A percentile compares a stretch with the other conserved stretches of the same genome.
Evolutionary conservation across 1,140 invertebrate species (phyloP).

Genomic region (Diorhabda elongata): DNA sequence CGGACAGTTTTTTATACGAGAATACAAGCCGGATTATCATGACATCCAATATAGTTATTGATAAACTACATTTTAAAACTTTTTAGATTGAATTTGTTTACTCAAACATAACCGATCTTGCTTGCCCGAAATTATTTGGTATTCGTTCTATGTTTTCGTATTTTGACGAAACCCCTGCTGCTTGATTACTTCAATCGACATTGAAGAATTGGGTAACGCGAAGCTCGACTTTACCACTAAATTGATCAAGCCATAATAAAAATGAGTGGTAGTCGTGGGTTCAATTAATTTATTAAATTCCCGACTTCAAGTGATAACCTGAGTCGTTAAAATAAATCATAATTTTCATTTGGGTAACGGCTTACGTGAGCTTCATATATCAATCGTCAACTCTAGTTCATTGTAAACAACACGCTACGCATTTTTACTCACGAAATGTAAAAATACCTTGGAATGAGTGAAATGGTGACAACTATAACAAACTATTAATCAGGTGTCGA

Average conservation of each 20-base stretch:
- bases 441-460: too few species aligned
- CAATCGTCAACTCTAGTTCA: constrained; percentile 5
- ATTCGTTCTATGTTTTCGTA: too few species aligned
- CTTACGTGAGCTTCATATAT: constrained; percentile 15
- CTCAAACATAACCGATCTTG: too few species aligned
- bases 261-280: constrained; percentile 1
- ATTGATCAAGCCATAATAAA: background rate
- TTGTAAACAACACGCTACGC: background rate
- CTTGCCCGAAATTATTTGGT: too few species aligned
- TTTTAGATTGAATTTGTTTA: too few species aligned
- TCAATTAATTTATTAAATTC: constrained; percentile 19
- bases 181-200: background rate
- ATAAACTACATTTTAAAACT: too few species aligned
- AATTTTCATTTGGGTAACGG: constrained; percentile 16
- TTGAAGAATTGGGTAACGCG: background rate
- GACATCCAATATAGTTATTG: too few species aligned
- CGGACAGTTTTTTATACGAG: too few species aligned
- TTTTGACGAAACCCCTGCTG: background rate
- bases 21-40: too few species aligned
- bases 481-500: too few species aligned
- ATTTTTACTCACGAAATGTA: background rate
- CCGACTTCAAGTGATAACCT: constrained; percentile 7
- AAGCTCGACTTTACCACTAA: background rate
- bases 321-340: constrained; percentile 17
- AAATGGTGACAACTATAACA: too few species aligned